Evolutionary conservation across 64 coral and sea anemone species (phyloP).

Genomic region (Pachyseris speciosa): DNA sequence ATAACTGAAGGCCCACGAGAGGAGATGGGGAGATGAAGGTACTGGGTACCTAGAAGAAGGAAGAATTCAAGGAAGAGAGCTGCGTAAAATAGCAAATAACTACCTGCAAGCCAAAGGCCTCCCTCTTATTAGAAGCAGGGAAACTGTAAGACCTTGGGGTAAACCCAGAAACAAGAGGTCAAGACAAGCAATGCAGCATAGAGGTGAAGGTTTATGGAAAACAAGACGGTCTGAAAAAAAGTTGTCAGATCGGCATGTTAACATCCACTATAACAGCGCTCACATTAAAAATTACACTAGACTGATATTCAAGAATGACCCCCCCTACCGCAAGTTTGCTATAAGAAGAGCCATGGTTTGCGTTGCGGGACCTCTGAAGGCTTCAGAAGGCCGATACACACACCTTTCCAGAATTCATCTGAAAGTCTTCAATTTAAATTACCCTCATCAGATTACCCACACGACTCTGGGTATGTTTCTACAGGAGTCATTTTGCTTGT

Average conservation of each 20-base stretch:
- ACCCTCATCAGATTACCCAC: slow-evolving; percentile 49
- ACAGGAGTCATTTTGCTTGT: slow-evolving; percentile 17
- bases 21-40: slow-evolving; percentile 42
- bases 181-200: neutral
- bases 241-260: neutral
- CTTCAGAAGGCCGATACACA: slow-evolving; percentile 41
- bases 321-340: neutral
- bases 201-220: slow-evolving; percentile 54
- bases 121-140: slow-evolving; percentile 14
- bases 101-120: slow-evolving; percentile 36
- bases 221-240: slow-evolving; percentile 24
- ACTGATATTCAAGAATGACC: slow-evolving; percentile 27
- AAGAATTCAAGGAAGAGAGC: slow-evolving; percentile 47
- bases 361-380: slow-evolving; percentile 38
- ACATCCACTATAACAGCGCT: slow-evolving; percentile 38
- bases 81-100: slow-evolving; percentile 24
- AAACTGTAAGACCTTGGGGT: slow-evolving; percentile 38
- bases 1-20: too few relatives aligned
- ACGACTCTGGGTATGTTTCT: slow-evolving; percentile 47
- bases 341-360: slow-evolving; percentile 48
- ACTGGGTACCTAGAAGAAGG: slow-evolving; percentile 30
- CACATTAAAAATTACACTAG: slow-evolving; percentile 32
- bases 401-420: slow-evolving; percentile 15
- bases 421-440: slow-evolving; percentile 45
- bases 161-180: slow-evolving; percentile 43